Percentiles rank a stretch among this genome's conserved stretches.
phyloP scores from a whole-genome alignment of 2,888 invertebrate genomes.

The Macaria notata region DNA sequence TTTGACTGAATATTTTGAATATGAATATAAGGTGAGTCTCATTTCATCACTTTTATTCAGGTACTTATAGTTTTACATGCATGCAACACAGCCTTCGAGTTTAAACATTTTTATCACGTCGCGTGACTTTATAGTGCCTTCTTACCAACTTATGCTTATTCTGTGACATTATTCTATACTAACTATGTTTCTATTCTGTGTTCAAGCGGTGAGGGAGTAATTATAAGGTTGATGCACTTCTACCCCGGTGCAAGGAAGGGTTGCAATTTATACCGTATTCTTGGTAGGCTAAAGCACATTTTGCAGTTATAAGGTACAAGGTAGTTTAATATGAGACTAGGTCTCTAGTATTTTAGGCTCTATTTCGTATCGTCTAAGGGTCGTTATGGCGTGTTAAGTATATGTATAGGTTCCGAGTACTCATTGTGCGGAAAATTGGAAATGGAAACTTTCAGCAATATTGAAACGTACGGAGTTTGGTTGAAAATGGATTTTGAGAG shows the following conservation, averaged over 20 bases:
- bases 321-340: neutral
- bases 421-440: constrained; percentile 7
- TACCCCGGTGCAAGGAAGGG: constrained; percentile 27
- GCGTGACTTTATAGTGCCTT: constrained; percentile 24
- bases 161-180: neutral
- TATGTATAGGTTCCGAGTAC: neutral
- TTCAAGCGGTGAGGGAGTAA: constrained; percentile 28
- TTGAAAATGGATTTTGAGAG: neutral
- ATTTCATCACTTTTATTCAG: too few species aligned
- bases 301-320: neutral
- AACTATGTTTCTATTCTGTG: constrained; percentile 4
- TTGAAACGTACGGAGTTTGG: neutral
- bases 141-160: constrained; percentile 2
- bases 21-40: too few species aligned
- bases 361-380: neutral
- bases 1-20: too few species aligned
- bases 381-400: neutral
- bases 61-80: too few species aligned
- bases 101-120: constrained; percentile 28
- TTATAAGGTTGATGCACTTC: constrained; percentile 35
- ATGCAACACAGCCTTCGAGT: constrained; percentile 5
- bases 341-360: neutral
- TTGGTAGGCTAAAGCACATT: neutral
- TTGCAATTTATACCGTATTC: constrained; percentile 7
- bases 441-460: constrained; percentile 5